Evolutionary conservation across 2,113 vertebrate species (phyloP).

Genomic region (Cettia cetti): DNA sequence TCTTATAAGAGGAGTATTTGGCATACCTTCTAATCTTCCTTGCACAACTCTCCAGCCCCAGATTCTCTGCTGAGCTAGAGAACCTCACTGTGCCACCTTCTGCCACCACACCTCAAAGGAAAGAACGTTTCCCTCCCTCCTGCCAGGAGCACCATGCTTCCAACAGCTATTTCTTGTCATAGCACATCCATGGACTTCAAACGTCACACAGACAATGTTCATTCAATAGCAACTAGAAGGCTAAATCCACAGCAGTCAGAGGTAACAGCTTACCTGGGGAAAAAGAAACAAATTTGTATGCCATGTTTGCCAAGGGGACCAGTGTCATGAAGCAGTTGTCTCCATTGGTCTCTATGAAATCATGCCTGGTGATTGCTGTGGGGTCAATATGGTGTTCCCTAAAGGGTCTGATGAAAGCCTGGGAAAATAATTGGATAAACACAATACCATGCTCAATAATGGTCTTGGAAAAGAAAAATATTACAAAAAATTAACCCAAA

Average conservation of each 20-base stretch:
- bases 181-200: background rate
- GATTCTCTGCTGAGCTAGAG: background rate
- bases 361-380: slow-evolving; percentile 95
- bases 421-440: background rate
- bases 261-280: slow-evolving; percentile 77
- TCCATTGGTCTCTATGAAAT: slow-evolving; percentile 98
- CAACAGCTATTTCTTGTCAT: background rate
- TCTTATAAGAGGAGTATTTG: background rate
- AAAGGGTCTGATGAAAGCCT: slow-evolving; percentile 98
- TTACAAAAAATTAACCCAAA: fast-evolving
- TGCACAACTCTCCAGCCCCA: background rate
- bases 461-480: background rate
- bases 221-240: background rate
- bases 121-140: background rate
- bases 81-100: background rate
- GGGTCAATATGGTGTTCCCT: slow-evolving; percentile 98
- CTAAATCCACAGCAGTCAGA: background rate
- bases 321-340: slow-evolving; percentile 97
- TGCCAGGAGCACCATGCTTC: background rate
- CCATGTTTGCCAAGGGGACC: slow-evolving; percentile 89
- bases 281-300: slow-evolving; percentile 87
- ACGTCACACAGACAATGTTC: background rate
- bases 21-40: background rate
- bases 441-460: background rate
- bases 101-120: background rate